Percentiles rank a stretch among this genome's conserved stretches.
Evolutionary conservation across 1,140 invertebrate species (phyloP).

Genomic region (Sitobion miscanthi): DNA sequence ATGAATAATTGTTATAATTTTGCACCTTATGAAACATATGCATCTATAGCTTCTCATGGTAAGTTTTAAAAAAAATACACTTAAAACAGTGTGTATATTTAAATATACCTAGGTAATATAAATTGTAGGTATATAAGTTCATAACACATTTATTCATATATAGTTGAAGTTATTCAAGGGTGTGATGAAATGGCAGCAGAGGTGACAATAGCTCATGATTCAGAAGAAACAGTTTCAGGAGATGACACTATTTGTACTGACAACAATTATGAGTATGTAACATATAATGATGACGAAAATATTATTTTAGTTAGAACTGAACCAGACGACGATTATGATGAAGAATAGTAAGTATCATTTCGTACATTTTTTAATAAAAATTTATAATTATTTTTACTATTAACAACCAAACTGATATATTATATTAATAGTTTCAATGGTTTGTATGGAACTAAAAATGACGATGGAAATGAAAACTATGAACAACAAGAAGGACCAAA

Average conservation of each 20-base stretch:
- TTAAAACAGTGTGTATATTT: not conserved
- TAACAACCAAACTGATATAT: slow-evolving; percentile 11
- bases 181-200: slow-evolving; percentile 55
- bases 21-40: slow-evolving; percentile 48
- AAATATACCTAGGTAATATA: not conserved
- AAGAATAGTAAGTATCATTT: slow-evolving; percentile 38
- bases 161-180: slow-evolving; percentile 54
- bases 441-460: slow-evolving; percentile 39
- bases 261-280: slow-evolving; percentile 49
- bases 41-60: slow-evolving; percentile 53
- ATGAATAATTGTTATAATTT: slow-evolving; percentile 20
- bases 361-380: not conserved
- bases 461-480: slow-evolving; percentile 39
- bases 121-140: not conserved
- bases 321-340: slow-evolving; percentile 41
- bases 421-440: slow-evolving; percentile 42
- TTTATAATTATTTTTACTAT: slow-evolving; percentile 3
- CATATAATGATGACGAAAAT: slow-evolving; percentile 54
- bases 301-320: slow-evolving; percentile 50
- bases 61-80: slow-evolving; percentile 28
- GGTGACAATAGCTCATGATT: slow-evolving; percentile 50
- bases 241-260: slow-evolving; percentile 51
- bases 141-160: slow-evolving; percentile 22
- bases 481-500: slow-evolving; percentile 36
- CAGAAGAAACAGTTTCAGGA: slow-evolving; percentile 46